phyloP scores from a whole-genome alignment of 2,113 vertebrate genomes.

The Hymenochirus boettgeri region DNA sequence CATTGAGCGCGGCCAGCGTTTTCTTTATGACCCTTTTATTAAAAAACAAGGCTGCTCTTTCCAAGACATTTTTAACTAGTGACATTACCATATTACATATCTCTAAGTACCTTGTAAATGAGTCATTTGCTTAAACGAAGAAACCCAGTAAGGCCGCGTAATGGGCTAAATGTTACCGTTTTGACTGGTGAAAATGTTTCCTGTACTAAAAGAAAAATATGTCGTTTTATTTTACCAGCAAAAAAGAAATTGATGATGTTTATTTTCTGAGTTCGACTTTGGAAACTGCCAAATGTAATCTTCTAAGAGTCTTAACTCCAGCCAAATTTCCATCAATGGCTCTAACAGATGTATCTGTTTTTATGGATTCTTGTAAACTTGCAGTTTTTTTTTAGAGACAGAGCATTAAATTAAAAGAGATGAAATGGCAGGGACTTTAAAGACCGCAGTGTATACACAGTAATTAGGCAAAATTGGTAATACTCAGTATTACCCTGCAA shows the following conservation, averaged over 20 bases:
- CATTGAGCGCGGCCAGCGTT: too few relatives aligned
- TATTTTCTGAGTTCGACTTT: constrained; percentile 29
- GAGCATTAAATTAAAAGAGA: constrained; percentile 47
- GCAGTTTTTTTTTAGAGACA: constrained; percentile 56
- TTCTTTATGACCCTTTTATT: too few relatives aligned
- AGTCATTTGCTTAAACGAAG: too few relatives aligned
- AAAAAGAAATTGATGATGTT: constrained; percentile 20
- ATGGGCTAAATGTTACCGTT: constrained; percentile 35
- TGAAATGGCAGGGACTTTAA: too few relatives aligned
- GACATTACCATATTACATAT: too few relatives aligned
- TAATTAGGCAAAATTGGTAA: too few relatives aligned
- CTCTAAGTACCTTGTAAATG: too few relatives aligned
- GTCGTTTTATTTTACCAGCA: constrained; percentile 5
- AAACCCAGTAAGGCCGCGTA: constrained; percentile 22
- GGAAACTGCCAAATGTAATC: constrained; percentile 19
- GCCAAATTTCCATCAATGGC: constrained; percentile 44
- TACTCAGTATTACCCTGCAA: too few relatives aligned
- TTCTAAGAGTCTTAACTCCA: constrained; percentile 6
- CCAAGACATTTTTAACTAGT: too few relatives aligned
- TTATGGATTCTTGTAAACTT: constrained; percentile 54
- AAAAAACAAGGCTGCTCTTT: too few relatives aligned
- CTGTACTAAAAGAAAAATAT: neutral
- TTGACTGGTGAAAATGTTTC: constrained; percentile 13
- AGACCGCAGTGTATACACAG: too few relatives aligned
- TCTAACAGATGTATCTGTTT: constrained; percentile 65